Base-by-base conservation (phyloP, 37 sponge, comb jelly and placozoan genomes). In the Ephydatia muelleri region DNA sequence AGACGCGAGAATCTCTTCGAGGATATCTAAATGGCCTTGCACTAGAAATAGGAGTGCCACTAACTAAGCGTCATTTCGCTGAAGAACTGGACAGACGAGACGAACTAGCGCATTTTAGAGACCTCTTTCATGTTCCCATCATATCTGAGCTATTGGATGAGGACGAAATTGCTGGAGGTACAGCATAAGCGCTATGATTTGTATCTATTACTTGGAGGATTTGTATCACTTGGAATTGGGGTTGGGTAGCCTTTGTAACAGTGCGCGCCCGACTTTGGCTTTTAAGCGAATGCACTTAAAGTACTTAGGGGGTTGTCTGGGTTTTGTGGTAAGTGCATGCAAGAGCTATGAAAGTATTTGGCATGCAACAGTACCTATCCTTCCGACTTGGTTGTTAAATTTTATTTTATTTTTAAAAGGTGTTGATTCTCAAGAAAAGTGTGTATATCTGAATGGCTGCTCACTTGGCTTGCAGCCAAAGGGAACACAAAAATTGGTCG, bases 391-490 rank as follows among this genome's bases (percentile, higher is more conserved):
- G 11, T 30, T 0, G 36, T 4, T 11, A 79, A 19, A 8, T 8
- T 33, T 6, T 9, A 64, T 39, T 31, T 26, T n/a, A 40, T 38
- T 22, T 34, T 72, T 4, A 66, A 2, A 49, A 87, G 91, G 43
- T 80, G 73, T 91, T 32, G 90, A 95, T 77, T 32, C 26, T 19
- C 30, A 80, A 5, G 49, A 78, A 8, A 84, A 94, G 36, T 90
- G 89, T 57, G 48, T 94, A 28, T 98, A 98, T 66, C 49, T 98
- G 49, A 26, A 57, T 57, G 94, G 95, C 35, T 93, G 96, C 82
- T 96, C 96, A 23, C 94, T 98, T 30, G 98, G 98, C 12, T 81
- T 98, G 40, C 94, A 91, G 76, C 96, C 96, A 26, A 94, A 91
- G 77, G 33, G 38, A 9, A 48, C 90, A 4, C 23, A 67, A 70